Base-by-base conservation (phyloP, 2,888 invertebrate species). In the Lacanobia wlatinum region DNA sequence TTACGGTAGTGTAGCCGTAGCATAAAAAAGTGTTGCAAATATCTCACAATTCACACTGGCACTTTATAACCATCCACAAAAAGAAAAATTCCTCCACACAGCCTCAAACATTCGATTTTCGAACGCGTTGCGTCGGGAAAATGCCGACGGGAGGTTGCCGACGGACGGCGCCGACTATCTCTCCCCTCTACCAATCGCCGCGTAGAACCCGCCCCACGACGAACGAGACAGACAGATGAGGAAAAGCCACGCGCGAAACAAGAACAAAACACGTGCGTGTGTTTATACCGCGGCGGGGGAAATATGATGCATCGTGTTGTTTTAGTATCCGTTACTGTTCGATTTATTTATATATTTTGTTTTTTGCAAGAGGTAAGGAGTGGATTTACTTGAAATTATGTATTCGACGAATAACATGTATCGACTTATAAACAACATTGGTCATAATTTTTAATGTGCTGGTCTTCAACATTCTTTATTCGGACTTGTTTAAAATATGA, bases 271-370 rank as follows among this genome's bases (percentile, higher is more conserved):
- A 84, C 83, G 89, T 92, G 94, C 95, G 94, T 95, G 94, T 94
- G 93, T 92, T 92, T 92, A 92, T 90, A 89, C 89, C 86, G 70
- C 87, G 89, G 90, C 90, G 92, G 93, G 93, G 92, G 94, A 93
- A 95, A 94, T 94, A 95, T 94, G 95, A 95, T 96, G 95, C 96
- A 96, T 95, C 92, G 92, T 93, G 94, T 94, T 95, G 94, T 95
- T 95, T 94, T 93, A 94, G 92, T 94, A 95, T 95, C 93, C 91
- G 92, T 94, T 93, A 92, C 93, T 92, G 89, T 94, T 94, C 93
- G 92, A 93, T 94, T 90, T 94, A 93, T 94, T 93, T 93, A 94
- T 91, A 88, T 92, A 90, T 94, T 92, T 93, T 80, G 84, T 91
- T 92, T 92, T 91, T 87, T 87, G 85, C 88, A 87, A 90, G 90